These are phyloP conservation scores for Bolinopsis microptera DNA, from an alignment of 37 sponge, comb jelly and placozoan genomes.

Conservation along the genomic window DNA sequence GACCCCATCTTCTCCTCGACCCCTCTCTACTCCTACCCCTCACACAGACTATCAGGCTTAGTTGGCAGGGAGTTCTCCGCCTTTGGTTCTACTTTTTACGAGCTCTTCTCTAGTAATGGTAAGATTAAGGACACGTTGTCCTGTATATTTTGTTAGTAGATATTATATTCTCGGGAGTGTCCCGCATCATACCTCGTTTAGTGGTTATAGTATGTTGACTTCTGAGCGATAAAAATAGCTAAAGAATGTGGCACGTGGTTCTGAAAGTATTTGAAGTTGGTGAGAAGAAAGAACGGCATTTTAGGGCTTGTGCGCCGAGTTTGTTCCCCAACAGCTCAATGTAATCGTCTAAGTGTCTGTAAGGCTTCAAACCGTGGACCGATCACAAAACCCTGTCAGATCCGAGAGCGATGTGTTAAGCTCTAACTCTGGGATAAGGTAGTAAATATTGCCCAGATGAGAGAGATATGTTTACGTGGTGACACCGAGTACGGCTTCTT, in stretches of 20 bases:
- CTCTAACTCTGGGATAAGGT: neutral
- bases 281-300: neutral
- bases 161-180: neutral
- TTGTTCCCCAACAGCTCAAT: neutral
- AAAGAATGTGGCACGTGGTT: neutral
- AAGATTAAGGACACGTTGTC: neutral
- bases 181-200: neutral
- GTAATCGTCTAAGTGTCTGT: neutral
- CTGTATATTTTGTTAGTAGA: neutral
- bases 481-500: neutral
- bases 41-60: neutral
- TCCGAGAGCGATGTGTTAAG: neutral
- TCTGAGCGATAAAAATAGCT: too few species aligned
- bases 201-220: neutral
- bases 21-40: conserved; percentile 27
- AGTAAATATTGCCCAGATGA: neutral
- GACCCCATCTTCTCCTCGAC: conserved; percentile 24
- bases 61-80: neutral
- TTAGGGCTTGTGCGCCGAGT: neutral
- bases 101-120: conserved; percentile 23
- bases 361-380: neutral
- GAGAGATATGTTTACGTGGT: neutral
- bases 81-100: conserved; percentile 5
- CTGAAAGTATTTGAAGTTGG: neutral
- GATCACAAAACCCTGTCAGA: neutral